Base-by-base conservation (phyloP, 2,888 invertebrate species). In the Erebia aethiops region DNA sequence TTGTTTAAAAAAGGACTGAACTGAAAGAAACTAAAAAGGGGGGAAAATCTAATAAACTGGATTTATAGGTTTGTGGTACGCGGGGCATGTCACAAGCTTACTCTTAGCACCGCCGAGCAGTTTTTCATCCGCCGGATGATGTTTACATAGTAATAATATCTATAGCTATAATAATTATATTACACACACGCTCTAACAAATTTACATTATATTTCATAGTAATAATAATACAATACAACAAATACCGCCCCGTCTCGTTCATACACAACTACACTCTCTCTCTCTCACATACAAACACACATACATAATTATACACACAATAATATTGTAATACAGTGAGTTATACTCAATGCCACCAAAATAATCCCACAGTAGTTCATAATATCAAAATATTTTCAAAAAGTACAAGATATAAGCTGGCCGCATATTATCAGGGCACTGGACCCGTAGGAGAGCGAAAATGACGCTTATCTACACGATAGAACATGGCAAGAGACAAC, bases 51-150 rank as follows among this genome's bases (percentile, higher is more conserved):
- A 51, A 51, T 26, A 26, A 26, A 3, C 26, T 26, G 26, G 26
- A 26, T 26, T 35, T 11, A 26, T 1, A 57, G 21, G 13, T 26
- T 54, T 62, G 70, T 75, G 74, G 67, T 74, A 62, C 77, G 76
- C 78, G 79, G 74, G 78, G 80, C 72, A 78, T 41, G 64, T 54
- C 4, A 16, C 52, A 41, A 51, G 54, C 64, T 54, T 18, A 14
- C 26, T n/a, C 79, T 77, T 84, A 86, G 86, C 85, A 86, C 86
- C 86, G 81, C 82, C 82, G 77, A 82, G 79, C 78, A 78, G 82
- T 85, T 84, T 84, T 77, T 81, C 83, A 85, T 83, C 84, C 79
- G 78, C 74, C 76, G 79, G 81, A 81, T 81, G 81, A 78, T 74
- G 71, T 74, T 72, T 74, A 71, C 67, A 67, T 72, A 72, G 69